A percentile compares a stretch with the other conserved stretches of the same genome.
Evolutionary conservation across 2,888 invertebrate genomes (phyloP).

Genomic region (Hyles lineata): DNA sequence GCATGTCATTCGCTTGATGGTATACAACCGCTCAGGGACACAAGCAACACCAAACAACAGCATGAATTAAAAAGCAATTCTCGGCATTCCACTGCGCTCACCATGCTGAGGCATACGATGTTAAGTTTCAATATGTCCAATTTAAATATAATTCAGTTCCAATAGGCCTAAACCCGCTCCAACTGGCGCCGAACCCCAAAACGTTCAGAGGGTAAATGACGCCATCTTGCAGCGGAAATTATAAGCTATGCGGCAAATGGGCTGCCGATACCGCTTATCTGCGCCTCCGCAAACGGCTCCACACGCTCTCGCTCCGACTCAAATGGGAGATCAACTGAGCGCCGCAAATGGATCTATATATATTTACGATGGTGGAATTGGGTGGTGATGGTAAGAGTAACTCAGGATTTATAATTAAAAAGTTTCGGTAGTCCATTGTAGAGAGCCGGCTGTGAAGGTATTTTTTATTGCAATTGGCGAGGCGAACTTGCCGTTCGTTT

Average conservation of each 20-base stretch:
- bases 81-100: too few relatives aligned
- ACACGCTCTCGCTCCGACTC: slow-evolving; percentile 13
- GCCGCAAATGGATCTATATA: slow-evolving; percentile 20
- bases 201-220: slow-evolving; percentile 67
- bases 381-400: background rate
- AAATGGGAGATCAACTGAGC: slow-evolving; percentile 19
- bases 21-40: too few relatives aligned
- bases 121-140: too few relatives aligned
- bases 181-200: slow-evolving; percentile 49
- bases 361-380: slow-evolving; percentile 1
- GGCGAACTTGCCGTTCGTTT: too few relatives aligned
- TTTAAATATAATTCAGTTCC: background rate
- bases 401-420: background rate
- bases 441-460: too few relatives aligned
- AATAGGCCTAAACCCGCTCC: slow-evolving; percentile 33
- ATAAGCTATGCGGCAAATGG: slow-evolving; percentile 73
- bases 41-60: too few relatives aligned
- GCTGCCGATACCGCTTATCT: slow-evolving; percentile 72
- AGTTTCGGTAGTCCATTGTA: too few relatives aligned
- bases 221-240: slow-evolving; percentile 73
- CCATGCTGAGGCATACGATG: too few relatives aligned
- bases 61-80: too few relatives aligned
- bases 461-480: too few relatives aligned
- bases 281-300: slow-evolving; percentile 50
- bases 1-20: too few relatives aligned